phyloP scores from a whole-genome alignment of 2,888 invertebrate genomes.

The Apamea crenata region DNA sequence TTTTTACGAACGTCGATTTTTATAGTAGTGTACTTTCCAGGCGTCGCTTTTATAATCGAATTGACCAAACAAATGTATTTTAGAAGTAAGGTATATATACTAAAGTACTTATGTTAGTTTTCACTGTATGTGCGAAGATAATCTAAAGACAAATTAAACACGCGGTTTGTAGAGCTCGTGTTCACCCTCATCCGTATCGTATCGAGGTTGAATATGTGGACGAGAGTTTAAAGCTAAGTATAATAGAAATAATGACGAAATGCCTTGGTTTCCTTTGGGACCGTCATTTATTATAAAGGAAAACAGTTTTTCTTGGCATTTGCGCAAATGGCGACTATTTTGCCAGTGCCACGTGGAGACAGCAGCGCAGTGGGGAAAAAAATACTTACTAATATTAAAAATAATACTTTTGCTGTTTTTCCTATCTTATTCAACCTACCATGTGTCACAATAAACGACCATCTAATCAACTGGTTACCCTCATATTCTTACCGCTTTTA shows the following conservation, averaged over 20 bases:
- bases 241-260: background rate
- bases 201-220: background rate
- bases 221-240: background rate
- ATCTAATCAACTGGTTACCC: background rate
- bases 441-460: background rate
- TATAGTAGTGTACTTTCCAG: background rate
- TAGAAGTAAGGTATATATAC: background rate
- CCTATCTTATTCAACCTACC: too few species aligned
- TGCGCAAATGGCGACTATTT: background rate
- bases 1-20: background rate
- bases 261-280: background rate
- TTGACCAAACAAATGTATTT: background rate
- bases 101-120: background rate
- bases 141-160: background rate
- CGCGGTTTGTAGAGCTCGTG: background rate
- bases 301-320: background rate
- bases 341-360: background rate
- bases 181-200: background rate
- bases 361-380: background rate
- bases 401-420: background rate
- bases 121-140: background rate
- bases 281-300: background rate
- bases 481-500: constrained; percentile 14
- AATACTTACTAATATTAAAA: background rate
- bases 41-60: background rate